phyloP scores from a whole-genome alignment of 1,140 invertebrate genomes.

The Drosophila burlai region DNA sequence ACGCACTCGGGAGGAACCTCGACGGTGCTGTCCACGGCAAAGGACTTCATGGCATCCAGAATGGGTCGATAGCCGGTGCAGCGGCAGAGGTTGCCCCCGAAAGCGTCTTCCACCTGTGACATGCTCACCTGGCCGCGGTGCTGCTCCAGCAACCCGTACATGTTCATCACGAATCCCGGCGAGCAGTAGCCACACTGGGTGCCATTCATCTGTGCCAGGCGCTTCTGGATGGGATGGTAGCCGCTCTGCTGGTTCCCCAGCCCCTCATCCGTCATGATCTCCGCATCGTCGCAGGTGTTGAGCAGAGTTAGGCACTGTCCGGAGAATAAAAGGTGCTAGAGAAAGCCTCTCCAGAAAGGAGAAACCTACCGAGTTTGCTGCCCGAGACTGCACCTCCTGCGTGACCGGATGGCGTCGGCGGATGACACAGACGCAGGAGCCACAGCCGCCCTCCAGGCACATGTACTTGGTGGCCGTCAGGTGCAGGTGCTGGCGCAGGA shows the following conservation, averaged over 20 bases:
- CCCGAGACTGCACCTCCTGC: slow-evolving; percentile 86
- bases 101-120: slow-evolving; percentile 90
- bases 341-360: neutral
- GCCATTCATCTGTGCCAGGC: slow-evolving; percentile 90
- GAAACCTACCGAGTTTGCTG: slow-evolving; percentile 91
- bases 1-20: slow-evolving; percentile 85
- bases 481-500: slow-evolving; percentile 88
- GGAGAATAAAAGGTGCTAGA: slow-evolving; percentile 84
- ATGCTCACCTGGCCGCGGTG: slow-evolving; percentile 87
- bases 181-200: slow-evolving; percentile 94
- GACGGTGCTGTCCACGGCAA: slow-evolving; percentile 89
- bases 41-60: slow-evolving; percentile 93
- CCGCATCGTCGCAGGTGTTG: slow-evolving; percentile 90
- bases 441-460: slow-evolving; percentile 94
- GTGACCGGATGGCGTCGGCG: slow-evolving; percentile 88
- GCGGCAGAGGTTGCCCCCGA: slow-evolving; percentile 93
- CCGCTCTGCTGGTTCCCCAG: slow-evolving; percentile 91
- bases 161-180: slow-evolving; percentile 94
- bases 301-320: slow-evolving; percentile 89
- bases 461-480: slow-evolving; percentile 92
- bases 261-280: slow-evolving; percentile 92
- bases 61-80: slow-evolving; percentile 96
- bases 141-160: slow-evolving; percentile 89
- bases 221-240: slow-evolving; percentile 90
- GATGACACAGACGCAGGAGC: slow-evolving; percentile 89